Evolutionary conservation across 23 tunicate genomes (phyloP), one percentile per base, ranked within the genome.

Genomic region (Styela plicata): DNA sequence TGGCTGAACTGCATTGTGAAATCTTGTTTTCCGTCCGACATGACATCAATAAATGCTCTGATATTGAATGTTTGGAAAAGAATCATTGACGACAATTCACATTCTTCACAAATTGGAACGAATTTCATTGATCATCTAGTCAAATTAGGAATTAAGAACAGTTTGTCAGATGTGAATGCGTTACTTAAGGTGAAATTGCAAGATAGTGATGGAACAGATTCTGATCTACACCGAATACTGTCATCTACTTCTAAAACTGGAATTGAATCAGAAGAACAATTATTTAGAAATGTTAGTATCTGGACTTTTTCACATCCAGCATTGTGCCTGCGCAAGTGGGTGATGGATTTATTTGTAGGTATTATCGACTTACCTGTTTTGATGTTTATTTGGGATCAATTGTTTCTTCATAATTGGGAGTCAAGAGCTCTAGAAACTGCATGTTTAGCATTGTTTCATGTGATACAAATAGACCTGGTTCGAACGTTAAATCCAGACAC

Each of bases 331-430:
- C 83, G 97, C 25, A 78, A 83, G 24, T 91, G 97, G 97, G 29
- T 91, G 24, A 29, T 74, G 52, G 79, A 86, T 63, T 44, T 91
- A 36, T 91, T 91, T 77, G 90, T 86, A 2, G 97, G 97, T 7
- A 2, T 25, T 22, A 28, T 63, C 23, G 67, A 78, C 25, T n/a
- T 86, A 5, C 52, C 74, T 5, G 65, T 74, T 24, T 76, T 90
- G 3, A 31, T 91, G 80, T 91, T 62, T 83, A 21, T 91, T 19
- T 91, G 89, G 89, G 97, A 91, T 35, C 97, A 91, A 61, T 44
- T 91, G 34, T 91, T 91, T 63, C 53, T 86, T 1, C 31, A 74
- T 64, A 74, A 82, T 64, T 91, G 90, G 90, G 80, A 76, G 64
- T 62, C 21, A 0, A 29, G 34, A 5, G 78, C 87, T 63, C 62